Base-by-base conservation (phyloP, 2,888 invertebrate species). In the Drosophila percnosoma region DNA sequence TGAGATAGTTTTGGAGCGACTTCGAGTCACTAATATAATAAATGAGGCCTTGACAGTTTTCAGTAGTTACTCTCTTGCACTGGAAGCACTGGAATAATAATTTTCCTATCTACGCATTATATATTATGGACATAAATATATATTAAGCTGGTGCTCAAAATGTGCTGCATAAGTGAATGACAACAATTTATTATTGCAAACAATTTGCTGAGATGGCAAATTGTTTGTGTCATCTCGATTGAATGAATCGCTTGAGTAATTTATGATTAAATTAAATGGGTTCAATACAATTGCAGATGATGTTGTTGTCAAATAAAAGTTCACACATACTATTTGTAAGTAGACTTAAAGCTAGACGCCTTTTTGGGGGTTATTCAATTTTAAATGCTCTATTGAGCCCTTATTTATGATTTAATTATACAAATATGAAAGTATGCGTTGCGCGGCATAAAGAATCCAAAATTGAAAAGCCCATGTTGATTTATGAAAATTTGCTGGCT, bases 391-490 rank as follows among this genome's bases (percentile, higher is more conserved):
- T 63, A 80, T 78, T 75, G 80, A 68, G 65, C 71, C 66, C 66
- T 80, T 80, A 84, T 84, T 84, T 84, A 84, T 86, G 89, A 80
- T 84, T 84, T 84, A 84, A 84, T 84, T 84, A 87, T 76, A 83
- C 86, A 86, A 84, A 88, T 88, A 83, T 71, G 78, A 80, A 86
- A 76, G 78, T 68, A 63, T 54, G 63, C 59, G 67, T 42, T 52
- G 54, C n/a, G 24, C 65, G 29, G 48, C 70, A 68, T 48, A 66
- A 72, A 64, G 66, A 76, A 71, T 68, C 62, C 76, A 78, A 45
- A 45, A 87, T 87, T 87, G 84, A 87, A 83, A 84, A 82, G 85
- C 69, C 68, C 82, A 76, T 74, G 74, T 83, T 84, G 84, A 84
- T 84, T 89, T 89, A 88, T 88, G 84, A 81, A 88, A 80, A 86